Conservation (phyloP, 2,888 invertebrate species). For the Cheilosia pagana region DNA sequence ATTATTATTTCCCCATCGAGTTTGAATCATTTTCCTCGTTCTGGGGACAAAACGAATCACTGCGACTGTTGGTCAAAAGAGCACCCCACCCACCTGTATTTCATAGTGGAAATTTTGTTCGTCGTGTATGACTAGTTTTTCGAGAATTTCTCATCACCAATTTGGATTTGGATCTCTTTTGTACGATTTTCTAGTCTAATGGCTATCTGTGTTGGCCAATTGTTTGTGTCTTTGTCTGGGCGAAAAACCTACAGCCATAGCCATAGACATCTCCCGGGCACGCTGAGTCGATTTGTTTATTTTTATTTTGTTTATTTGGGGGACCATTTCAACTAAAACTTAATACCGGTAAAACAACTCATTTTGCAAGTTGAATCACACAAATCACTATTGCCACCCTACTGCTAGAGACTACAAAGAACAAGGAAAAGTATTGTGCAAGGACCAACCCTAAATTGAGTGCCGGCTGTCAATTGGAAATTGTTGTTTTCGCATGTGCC, state of each 20-base stretch:
- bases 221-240: conserved; percentile 5
- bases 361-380: background rate
- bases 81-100: conserved; percentile 74
- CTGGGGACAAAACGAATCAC: conserved; percentile 18
- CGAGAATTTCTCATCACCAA: conserved; percentile 36
- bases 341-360: conserved; percentile 32
- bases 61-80: conserved; percentile 23
- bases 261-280: conserved; percentile 13
- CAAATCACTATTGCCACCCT: background rate
- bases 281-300: conserved; percentile 53
- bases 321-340: conserved; percentile 7
- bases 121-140: conserved; percentile 54
- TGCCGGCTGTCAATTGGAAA: conserved; percentile 59
- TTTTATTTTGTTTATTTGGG: conserved; percentile 37
- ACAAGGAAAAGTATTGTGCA: conserved; percentile 63
- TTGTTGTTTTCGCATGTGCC: conserved; percentile 31
- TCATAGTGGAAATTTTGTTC: conserved; percentile 21
- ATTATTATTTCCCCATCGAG: conserved; percentile 8
- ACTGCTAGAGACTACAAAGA: conserved; percentile 4
- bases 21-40: conserved; percentile 22
- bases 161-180: conserved; percentile 34
- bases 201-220: conserved; percentile 33
- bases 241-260: conserved; percentile 2
- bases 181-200: conserved; percentile 16
- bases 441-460: conserved; percentile 59